A percentile compares a stretch with the other conserved stretches of the same genome.
Conservation (phyloP, 2,888 invertebrate species). For the Drosophila kambysellisi region DNA sequence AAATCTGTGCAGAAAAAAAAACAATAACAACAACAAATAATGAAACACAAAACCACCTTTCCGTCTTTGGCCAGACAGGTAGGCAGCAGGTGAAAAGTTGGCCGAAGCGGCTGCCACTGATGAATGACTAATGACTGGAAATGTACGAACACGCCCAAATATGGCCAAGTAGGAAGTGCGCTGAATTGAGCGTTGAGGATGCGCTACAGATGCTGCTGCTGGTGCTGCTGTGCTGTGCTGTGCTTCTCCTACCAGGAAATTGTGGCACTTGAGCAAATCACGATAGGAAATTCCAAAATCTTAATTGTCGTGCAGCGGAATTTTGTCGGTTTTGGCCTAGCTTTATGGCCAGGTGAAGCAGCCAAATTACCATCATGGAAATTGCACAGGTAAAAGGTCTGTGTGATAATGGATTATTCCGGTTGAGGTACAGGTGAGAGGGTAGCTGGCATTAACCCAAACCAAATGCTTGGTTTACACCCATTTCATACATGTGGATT, state of each 20-base stretch:
- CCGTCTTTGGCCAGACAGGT: conserved; percentile 4
- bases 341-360: conserved; percentile 26
- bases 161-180: conserved; percentile 65
- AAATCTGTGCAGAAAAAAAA: conserved; percentile 54
- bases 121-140: conserved; percentile 68
- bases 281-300: conserved; percentile 71
- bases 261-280: conserved; percentile 57
- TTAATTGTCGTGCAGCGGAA: conserved; percentile 50
- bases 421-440: neutral
- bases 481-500: neutral
- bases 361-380: conserved; percentile 55
- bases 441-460: neutral
- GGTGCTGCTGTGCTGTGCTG: neutral
- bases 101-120: conserved; percentile 49
- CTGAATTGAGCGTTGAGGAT: conserved; percentile 38
- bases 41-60: conserved; percentile 19
- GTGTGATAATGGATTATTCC: conserved; percentile 24
- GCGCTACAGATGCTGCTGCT: conserved; percentile 57
- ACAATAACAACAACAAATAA: conserved; percentile 2
- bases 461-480: neutral
- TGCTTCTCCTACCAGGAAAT: conserved; percentile 62
- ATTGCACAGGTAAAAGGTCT: conserved; percentile 22
- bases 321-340: conserved; percentile 26
- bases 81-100: conserved; percentile 62
- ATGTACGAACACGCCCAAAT: conserved; percentile 38